Base-by-base conservation (phyloP, 2,113 vertebrate genomes). In the Oncorhynchus clarkii region DNA sequence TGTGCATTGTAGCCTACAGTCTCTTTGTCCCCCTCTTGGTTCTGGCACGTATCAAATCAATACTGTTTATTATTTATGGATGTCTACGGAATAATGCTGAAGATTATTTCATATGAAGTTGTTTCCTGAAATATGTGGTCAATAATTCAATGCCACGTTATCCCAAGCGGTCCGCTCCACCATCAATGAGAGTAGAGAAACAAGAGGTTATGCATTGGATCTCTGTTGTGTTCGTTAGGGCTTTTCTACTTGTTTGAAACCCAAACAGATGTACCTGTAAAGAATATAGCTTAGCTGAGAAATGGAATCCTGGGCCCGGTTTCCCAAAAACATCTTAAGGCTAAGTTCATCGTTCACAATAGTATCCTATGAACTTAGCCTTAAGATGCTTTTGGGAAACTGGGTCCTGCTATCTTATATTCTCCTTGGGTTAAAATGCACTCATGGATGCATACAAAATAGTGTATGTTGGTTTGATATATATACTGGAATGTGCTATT, bases 91-190 rank as follows among this genome's bases (percentile, higher is more conserved):
- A 81, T 77, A 75, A 74, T 62, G 77, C 79, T 31, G 73, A 78
- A 59, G 73, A 83, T 87, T 78, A 78, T 84, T 88, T 76, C 69
- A 80, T 83, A 86, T 87, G 66, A 82, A 81, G 76, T 70, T 45
- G 78, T 82, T 86, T 81, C 78, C 79, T 85, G 85, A 76, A 79
- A 82, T 76, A 29, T 76, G 57, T 48, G 70, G 79, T 88, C 82
- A 86, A 88, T 88, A 84, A 77, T 88, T 85, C 39, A 88, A 67
- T 67, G 74, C 74, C 86, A 67, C 67, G 74, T 86, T 81, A 76
- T 79, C 77, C 75, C 78, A 69, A 67, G 76, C 66, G 72, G 78
- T 74, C 76, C 71, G 57, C 81, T 76, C 29, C 57, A 54, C 64
- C 81, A 60, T 77, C 64, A 69, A 71, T 78, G 59, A 70, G 48